Conservation (phyloP, 2,113 vertebrate genomes). For the Lepus americanus region DNA sequence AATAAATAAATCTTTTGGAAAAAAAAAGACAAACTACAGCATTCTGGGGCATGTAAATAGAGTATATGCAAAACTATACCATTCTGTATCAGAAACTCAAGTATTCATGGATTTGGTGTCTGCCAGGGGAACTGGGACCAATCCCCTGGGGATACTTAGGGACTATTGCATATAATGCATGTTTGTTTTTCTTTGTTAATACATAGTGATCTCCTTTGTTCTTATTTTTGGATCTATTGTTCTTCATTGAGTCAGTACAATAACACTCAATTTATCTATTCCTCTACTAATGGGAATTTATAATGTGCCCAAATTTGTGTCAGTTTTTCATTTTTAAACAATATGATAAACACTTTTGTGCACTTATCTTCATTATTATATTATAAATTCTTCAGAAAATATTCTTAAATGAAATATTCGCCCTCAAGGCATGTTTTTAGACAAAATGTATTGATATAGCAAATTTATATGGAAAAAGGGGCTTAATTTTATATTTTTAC, state of each 20-base stretch:
- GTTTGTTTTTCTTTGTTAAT: neutral
- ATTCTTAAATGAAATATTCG: neutral
- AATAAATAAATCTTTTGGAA: no score
- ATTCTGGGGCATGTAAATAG: no score
- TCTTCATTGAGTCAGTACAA: neutral
- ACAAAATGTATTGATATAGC: neutral
- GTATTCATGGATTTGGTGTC: no score
- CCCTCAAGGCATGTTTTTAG: neutral
- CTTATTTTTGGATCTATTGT: neutral
- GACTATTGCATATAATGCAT: neutral
- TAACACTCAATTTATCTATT: neutral
- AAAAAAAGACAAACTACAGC: no score
- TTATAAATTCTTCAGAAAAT: neutral
- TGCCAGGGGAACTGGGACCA: no score
- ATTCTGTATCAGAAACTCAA: no score
- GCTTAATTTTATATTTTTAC: neutral
- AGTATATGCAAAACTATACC: no score
- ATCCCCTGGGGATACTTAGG: no score
- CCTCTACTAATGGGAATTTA: neutral
- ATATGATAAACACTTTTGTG: neutral
- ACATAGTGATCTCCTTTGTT: neutral
- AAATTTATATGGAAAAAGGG: neutral
- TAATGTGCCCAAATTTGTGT: neutral
- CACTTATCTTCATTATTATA: neutral
- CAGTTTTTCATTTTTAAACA: slow-evolving; percentile 16